Evolutionary conservation across 2,113 vertebrate genomes (phyloP).

Genomic region (Recurvirostra avosetta): DNA sequence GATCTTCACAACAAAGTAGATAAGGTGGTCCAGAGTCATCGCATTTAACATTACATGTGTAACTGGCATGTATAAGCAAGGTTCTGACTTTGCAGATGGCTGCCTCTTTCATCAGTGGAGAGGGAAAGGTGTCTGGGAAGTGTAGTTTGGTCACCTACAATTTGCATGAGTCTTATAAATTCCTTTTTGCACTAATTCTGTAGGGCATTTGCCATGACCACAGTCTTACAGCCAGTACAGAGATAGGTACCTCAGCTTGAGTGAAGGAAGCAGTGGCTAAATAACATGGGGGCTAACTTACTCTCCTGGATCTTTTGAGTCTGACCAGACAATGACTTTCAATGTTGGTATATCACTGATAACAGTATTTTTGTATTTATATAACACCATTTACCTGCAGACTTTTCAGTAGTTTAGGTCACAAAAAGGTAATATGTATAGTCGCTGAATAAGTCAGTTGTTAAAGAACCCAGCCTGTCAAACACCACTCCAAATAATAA

Average conservation of each 20-base stretch:
- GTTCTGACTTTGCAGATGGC: not conserved
- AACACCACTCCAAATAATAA: not conserved
- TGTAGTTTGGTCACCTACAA: not conserved
- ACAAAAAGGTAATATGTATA: not conserved
- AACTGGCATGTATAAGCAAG: not conserved
- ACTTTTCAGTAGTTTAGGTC: not conserved
- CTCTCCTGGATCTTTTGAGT: not conserved
- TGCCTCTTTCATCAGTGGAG: not conserved
- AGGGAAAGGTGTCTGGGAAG: not conserved
- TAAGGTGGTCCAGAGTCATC: rapidly evolving
- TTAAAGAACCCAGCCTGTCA: not conserved
- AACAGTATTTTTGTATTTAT: not conserved
- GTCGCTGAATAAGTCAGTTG: not conserved
- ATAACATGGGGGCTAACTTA: not conserved
- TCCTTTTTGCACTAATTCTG: not conserved
- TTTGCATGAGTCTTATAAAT: not conserved
- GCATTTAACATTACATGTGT: rapidly evolving
- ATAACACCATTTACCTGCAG: not conserved
- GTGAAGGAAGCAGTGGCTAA: not conserved
- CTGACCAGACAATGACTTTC: not conserved
- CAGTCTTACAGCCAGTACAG: not conserved
- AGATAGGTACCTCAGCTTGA: not conserved
- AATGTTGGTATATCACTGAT: not conserved
- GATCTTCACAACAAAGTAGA: not conserved
- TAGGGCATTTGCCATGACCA: not conserved